These are phyloP conservation scores for Calcarius lapponicus DNA, from an alignment of 2,797 vertebrate genomes.

Conservation along the genomic window DNA sequence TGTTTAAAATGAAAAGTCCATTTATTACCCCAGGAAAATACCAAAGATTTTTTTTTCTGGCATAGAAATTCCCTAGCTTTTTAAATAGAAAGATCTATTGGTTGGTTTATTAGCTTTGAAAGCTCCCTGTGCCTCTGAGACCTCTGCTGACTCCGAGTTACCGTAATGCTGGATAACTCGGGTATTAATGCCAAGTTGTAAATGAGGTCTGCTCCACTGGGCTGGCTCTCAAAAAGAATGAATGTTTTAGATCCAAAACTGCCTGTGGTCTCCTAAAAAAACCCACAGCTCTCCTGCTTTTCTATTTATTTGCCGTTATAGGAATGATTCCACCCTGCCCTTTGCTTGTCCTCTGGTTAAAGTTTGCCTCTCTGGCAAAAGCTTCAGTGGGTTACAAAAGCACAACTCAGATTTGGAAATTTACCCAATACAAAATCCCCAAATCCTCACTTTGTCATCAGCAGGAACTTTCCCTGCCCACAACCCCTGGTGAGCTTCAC, in stretches of 20 bases:
- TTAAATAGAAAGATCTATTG: not conserved
- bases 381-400: not conserved
- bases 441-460: rapidly evolving
- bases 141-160: slow-evolving; percentile 12
- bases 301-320: not conserved
- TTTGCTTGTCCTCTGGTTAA: not conserved
- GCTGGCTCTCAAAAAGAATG: not conserved
- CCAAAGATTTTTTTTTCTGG: not conserved
- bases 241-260: not conserved
- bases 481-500: not conserved
- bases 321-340: not conserved
- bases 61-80: not conserved
- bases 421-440: not conserved
- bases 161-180: not conserved
- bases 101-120: not conserved
- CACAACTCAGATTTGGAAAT: not conserved
- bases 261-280: not conserved
- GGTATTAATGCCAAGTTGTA: slow-evolving; percentile 29
- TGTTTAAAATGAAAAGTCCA: not conserved
- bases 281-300: not conserved
- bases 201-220: not conserved
- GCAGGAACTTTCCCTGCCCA: not conserved
- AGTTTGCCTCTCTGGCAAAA: not conserved
- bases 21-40: not conserved
- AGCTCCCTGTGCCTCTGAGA: not conserved